Percentiles rank a stretch among this genome's conserved stretches.
Conservation (phyloP, 1,140 invertebrate genomes). For the Drosophila suzukii region DNA sequence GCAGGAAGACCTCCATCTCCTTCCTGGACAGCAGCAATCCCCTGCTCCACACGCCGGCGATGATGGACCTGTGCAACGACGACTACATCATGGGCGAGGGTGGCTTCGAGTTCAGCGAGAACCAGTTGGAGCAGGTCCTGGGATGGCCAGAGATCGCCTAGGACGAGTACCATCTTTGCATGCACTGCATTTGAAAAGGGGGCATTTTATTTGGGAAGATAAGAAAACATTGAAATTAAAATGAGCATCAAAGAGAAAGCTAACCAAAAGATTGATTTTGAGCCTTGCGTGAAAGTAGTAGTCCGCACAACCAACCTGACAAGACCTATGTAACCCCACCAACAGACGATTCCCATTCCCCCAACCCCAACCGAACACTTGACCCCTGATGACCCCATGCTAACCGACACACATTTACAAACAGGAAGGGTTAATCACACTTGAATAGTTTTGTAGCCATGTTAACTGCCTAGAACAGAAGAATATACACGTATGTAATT, state of each 20-base stretch:
- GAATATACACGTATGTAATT: slow-evolving; percentile 70
- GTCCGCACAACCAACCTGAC: slow-evolving; percentile 1
- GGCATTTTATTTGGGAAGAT: slow-evolving; percentile 19
- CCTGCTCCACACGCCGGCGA: slow-evolving; percentile 63
- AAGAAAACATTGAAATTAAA: slow-evolving; percentile 46
- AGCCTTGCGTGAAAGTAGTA: slow-evolving; percentile 49
- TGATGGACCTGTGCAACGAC: slow-evolving; percentile 78
- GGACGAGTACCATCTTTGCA: slow-evolving; percentile 16
- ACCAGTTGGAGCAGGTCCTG: slow-evolving; percentile 70
- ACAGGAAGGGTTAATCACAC: slow-evolving; percentile 68
- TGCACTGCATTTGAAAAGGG: slow-evolving; percentile 33
- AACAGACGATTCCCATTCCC: background rate
- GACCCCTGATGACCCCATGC: slow-evolving; percentile 23
- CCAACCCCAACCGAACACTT: slow-evolving; percentile 6
- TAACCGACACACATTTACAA: slow-evolving; percentile 48
- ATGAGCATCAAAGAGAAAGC: slow-evolving; percentile 38
- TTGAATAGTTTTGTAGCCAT: slow-evolving; percentile 79
- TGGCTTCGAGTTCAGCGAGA: slow-evolving; percentile 57
- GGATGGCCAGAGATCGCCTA: slow-evolving; percentile 58
- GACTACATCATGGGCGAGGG: slow-evolving; percentile 73
- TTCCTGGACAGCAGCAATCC: slow-evolving; percentile 76
- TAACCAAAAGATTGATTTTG: slow-evolving; percentile 67
- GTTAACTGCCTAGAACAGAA: slow-evolving; percentile 80
- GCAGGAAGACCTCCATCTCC: slow-evolving; percentile 75
- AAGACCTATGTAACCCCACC: background rate